Evolutionary conservation across 2,888 invertebrate species (phyloP).

Genomic region (Noctua fimbriata): DNA sequence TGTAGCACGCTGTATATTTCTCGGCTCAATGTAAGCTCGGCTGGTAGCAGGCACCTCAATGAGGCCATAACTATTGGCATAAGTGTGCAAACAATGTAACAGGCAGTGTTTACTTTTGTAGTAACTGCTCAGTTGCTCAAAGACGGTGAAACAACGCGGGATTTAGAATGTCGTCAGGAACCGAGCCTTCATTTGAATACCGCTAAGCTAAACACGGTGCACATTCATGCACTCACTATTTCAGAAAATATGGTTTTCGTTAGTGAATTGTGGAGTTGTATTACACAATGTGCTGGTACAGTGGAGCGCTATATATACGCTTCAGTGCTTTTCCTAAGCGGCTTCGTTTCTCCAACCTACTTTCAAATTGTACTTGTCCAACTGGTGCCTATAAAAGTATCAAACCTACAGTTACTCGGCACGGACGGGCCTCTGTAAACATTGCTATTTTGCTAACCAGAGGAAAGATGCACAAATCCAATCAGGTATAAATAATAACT

Average conservation of each 20-base stretch:
- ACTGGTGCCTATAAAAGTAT: constrained; percentile 65
- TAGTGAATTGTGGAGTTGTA: constrained; percentile 43
- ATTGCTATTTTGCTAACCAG: constrained; percentile 26
- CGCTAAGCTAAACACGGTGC: constrained; percentile 67
- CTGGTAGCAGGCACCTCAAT: constrained; percentile 77
- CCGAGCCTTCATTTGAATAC: constrained; percentile 69
- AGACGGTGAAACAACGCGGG: constrained; percentile 75
- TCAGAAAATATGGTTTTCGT: constrained; percentile 41
- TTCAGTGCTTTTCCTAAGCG: constrained; percentile 73
- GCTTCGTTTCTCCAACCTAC: constrained; percentile 76
- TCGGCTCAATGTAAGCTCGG: constrained; percentile 62
- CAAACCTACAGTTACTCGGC: constrained; percentile 66
- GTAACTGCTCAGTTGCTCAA: constrained; percentile 70
- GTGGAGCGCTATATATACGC: constrained; percentile 54
- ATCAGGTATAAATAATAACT: constrained; percentile 28
- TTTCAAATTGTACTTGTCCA: constrained; percentile 73
- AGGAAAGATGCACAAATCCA: constrained; percentile 25
- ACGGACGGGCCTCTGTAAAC: constrained; percentile 48
- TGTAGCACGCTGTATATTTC: constrained; percentile 60
- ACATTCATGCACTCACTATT: constrained; percentile 56
- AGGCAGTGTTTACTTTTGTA: constrained; percentile 79
- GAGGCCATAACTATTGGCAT: constrained; percentile 82
- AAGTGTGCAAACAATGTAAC: constrained; percentile 80
- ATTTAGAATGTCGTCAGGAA: constrained; percentile 73
- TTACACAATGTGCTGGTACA: constrained; percentile 57